These are phyloP conservation scores for Drosophila cracens DNA, from an alignment of 2,888 invertebrate species.

Conservation along the genomic window DNA sequence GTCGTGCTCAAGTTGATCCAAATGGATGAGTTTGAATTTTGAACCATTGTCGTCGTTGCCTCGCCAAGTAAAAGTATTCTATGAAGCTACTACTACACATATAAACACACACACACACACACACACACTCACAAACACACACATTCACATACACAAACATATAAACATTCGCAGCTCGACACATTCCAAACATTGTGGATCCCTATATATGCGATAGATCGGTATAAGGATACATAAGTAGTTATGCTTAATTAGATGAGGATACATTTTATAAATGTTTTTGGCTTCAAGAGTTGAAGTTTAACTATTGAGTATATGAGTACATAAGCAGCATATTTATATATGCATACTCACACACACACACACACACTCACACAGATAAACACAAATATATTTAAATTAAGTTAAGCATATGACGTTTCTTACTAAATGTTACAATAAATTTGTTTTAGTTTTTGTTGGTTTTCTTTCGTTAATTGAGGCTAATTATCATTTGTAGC, in stretches of 20 bases:
- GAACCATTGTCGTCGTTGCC: conserved; percentile 29
- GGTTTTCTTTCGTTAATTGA: conserved; percentile 66
- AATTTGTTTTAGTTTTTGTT: conserved; percentile 64
- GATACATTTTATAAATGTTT: conserved; percentile 82
- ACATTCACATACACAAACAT: conserved; percentile 14
- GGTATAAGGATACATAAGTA: conserved; percentile 46
- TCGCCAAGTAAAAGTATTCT: conserved; percentile 68
- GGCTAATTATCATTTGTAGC: conserved; percentile 68
- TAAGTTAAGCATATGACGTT: conserved; percentile 18
- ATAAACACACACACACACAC: conserved; percentile 12
- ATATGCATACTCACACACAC: conserved; percentile 25
- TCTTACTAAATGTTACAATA: not conserved
- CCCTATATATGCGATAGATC: conserved; percentile 26
- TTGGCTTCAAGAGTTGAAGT: conserved; percentile 43
- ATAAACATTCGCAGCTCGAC: conserved; percentile 73
- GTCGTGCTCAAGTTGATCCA: conserved; percentile 84
- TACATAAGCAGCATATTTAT: conserved; percentile 62
- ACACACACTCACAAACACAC: conserved; percentile 19
- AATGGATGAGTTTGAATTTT: conserved; percentile 79
- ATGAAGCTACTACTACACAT: conserved; percentile 61
- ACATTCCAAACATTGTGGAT: conserved; percentile 68
- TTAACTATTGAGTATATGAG: conserved; percentile 59
- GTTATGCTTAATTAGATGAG: conserved; percentile 27
- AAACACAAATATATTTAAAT: conserved; percentile 17
- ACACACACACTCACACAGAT: conserved; percentile 28